Conservation (phyloP, 2,113 vertebrate species). For the Tragelaphus strepsiceros region DNA sequence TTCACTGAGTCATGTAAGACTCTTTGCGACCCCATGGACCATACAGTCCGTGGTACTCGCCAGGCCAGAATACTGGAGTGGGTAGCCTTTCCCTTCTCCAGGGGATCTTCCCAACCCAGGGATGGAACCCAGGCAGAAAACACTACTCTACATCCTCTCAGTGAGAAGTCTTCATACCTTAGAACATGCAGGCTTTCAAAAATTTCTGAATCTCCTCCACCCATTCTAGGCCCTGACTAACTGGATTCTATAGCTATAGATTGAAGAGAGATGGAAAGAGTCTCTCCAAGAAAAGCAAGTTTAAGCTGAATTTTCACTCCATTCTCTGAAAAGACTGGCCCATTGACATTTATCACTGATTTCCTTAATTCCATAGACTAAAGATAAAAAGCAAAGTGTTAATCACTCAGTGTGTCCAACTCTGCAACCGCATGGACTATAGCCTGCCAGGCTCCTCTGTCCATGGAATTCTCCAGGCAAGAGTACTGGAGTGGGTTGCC, state of each 20-base stretch:
- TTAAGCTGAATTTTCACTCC: not conserved
- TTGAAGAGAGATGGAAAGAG: not conserved
- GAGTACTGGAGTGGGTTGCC: not conserved
- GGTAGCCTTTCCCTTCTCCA: not conserved
- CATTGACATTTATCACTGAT: not conserved
- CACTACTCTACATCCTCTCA: not conserved
- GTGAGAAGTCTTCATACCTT: not conserved
- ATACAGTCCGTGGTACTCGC: not conserved
- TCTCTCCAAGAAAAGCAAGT: not conserved
- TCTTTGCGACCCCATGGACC: not conserved
- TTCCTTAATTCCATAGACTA: not conserved
- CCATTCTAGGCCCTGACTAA: not conserved
- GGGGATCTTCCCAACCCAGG: not conserved
- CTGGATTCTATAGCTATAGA: too few species aligned
- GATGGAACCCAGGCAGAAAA: not conserved
- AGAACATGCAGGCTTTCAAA: not conserved
- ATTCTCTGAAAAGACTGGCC: not conserved
- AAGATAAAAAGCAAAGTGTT: not conserved
- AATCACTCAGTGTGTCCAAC: not conserved
- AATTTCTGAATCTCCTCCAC: not conserved
- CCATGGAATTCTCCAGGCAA: not conserved
- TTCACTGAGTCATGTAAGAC: fast-evolving
- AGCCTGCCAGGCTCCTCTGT: not conserved
- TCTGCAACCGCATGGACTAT: not conserved
- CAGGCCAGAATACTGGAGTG: not conserved